These are phyloP conservation scores for Indicator indicator DNA, from an alignment of 2,113 vertebrate genomes.

Conservation along the genomic window DNA sequence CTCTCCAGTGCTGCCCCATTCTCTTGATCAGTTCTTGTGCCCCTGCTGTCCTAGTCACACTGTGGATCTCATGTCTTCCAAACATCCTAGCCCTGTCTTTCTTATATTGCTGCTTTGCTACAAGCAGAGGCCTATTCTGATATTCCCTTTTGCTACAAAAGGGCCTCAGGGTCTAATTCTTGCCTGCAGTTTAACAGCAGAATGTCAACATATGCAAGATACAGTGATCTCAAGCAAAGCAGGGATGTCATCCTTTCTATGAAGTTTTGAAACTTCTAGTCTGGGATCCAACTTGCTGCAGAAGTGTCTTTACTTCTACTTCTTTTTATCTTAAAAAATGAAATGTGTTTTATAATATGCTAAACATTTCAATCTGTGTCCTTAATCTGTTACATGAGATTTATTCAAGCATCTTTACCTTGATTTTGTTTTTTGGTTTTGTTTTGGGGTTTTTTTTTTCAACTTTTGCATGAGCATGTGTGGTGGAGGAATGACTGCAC, in stretches of 20 bases:
- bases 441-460: neutral
- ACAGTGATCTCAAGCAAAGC: neutral
- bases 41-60: neutral
- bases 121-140: neutral
- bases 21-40: neutral
- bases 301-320: neutral
- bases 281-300: neutral
- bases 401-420: neutral
- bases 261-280: neutral
- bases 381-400: neutral
- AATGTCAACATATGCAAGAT: rapidly evolving
- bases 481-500: neutral
- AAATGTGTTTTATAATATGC: neutral
- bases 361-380: neutral
- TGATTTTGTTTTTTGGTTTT: neutral
- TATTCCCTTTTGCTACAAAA: neutral
- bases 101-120: neutral
- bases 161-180: neutral
- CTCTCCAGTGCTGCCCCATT: neutral
- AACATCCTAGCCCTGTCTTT: neutral
- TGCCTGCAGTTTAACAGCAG: neutral
- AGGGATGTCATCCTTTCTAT: neutral
- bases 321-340: neutral
- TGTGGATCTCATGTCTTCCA: neutral
- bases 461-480: rapidly evolving